A percentile compares a stretch with the other conserved stretches of the same genome.
These are phyloP conservation scores for Pteruthius melanotis DNA, from an alignment of 2,113 vertebrate species.

Conservation along the genomic window DNA sequence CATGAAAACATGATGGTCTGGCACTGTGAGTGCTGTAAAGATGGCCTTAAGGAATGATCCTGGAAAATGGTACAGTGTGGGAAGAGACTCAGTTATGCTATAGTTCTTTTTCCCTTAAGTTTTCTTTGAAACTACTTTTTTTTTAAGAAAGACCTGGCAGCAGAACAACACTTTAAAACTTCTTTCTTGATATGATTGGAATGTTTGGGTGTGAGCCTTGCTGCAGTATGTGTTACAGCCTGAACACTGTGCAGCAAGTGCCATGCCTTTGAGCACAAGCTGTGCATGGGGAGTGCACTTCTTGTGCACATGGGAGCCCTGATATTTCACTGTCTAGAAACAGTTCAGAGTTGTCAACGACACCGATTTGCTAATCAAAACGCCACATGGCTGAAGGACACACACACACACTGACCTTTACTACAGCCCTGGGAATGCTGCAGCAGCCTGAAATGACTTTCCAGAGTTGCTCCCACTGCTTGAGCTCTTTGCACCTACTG, in stretches of 20 bases:
- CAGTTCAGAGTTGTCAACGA: background rate
- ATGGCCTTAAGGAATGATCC: background rate
- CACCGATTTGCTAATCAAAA: background rate
- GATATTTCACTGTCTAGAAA: background rate
- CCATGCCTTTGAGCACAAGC: background rate
- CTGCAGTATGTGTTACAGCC: background rate
- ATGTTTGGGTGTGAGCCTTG: background rate
- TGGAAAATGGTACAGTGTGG: background rate
- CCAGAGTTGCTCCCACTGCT: background rate
- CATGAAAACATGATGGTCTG: background rate
- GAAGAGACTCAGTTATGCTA: background rate
- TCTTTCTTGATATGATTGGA: background rate
- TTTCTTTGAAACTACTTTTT: background rate
- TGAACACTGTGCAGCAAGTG: background rate
- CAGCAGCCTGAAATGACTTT: constrained; percentile 2
- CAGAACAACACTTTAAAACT: background rate
- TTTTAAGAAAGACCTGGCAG: background rate
- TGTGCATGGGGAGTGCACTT: background rate
- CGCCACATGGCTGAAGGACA: background rate
- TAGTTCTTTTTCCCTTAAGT: background rate
- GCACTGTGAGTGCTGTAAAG: background rate
- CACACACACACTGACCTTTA: constrained; percentile 16
- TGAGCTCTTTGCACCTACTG: background rate
- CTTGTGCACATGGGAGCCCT: background rate
- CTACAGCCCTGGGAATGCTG: background rate